Percentiles rank a stretch among this genome's conserved stretches.
Evolutionary conservation across 2,888 invertebrate genomes (phyloP).

Genomic region (Conus canariensis): DNA sequence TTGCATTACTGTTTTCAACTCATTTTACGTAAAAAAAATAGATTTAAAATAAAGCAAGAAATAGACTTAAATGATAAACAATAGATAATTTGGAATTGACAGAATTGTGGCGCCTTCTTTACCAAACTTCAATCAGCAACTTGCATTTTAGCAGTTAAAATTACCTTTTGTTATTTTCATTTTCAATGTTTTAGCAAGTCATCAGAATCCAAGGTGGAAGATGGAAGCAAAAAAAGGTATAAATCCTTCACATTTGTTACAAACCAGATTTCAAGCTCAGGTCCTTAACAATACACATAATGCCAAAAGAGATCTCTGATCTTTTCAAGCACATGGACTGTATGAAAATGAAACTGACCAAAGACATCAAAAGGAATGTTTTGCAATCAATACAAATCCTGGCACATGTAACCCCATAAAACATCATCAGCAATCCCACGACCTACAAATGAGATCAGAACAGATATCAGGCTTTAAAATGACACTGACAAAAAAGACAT

Average conservation of each 20-base stretch:
- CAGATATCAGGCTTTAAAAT: slow-evolving; percentile 44
- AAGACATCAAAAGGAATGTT: slow-evolving; percentile 42
- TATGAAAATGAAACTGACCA: slow-evolving; percentile 37
- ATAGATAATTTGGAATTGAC: neutral
- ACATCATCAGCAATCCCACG: slow-evolving; percentile 41
- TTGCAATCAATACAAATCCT: slow-evolving; percentile 39
- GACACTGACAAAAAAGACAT: slow-evolving; percentile 42
- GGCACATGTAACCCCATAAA: slow-evolving; percentile 41
- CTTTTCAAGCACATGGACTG: slow-evolving; percentile 24
- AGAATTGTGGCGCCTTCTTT: slow-evolving; percentile 3
- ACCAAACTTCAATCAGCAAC: slow-evolving; percentile 1
- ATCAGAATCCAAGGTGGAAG: neutral
- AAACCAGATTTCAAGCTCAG: neutral
- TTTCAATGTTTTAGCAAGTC: slow-evolving; percentile 1
- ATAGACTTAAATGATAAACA: neutral
- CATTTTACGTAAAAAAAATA: neutral
- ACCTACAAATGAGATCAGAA: slow-evolving; percentile 45
- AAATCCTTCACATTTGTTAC: neutral
- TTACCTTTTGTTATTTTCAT: neutral
- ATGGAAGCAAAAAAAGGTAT: neutral
- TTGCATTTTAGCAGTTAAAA: slow-evolving; percentile 12
- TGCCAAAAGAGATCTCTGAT: neutral
- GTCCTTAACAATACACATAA: neutral
- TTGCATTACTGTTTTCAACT: neutral
- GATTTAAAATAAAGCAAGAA: too few species aligned